These are phyloP conservation scores for Mesopsocus fuscifrons DNA, from an alignment of 2,888 invertebrate genomes.

Conservation along the genomic window DNA sequence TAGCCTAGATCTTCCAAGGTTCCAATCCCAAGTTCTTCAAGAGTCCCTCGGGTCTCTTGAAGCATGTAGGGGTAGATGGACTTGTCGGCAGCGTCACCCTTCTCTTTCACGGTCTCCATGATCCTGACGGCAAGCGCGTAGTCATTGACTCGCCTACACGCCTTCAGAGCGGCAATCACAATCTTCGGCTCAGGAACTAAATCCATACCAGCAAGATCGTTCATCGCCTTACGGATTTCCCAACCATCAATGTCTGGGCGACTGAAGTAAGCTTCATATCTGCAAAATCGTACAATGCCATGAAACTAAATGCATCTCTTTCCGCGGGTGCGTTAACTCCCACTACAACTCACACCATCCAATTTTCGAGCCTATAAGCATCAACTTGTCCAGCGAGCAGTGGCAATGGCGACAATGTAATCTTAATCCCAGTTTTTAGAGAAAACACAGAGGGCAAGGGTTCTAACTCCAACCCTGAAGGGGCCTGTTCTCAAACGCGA, in stretches of 20 bases:
- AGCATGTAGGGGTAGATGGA: slow-evolving; percentile 76
- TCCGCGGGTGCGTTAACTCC: background rate
- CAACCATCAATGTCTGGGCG: slow-evolving; percentile 79
- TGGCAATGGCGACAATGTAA: no score
- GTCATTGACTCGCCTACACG: slow-evolving; percentile 88
- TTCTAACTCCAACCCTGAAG: no score
- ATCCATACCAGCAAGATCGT: slow-evolving; percentile 63
- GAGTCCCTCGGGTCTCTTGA: slow-evolving; percentile 78
- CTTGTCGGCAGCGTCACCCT: slow-evolving; percentile 54
- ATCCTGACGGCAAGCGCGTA: slow-evolving; percentile 83
- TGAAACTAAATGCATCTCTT: slow-evolving; percentile 8
- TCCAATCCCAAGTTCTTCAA: slow-evolving; percentile 80
- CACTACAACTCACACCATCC: background rate
- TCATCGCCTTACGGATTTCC: slow-evolving; percentile 86
- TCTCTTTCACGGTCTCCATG: slow-evolving; percentile 77
- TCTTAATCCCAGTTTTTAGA: no score
- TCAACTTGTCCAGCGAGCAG: no score
- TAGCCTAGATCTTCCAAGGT: slow-evolving; percentile 93
- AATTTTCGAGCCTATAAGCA: slow-evolving; percentile 12
- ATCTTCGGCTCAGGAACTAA: slow-evolving; percentile 83
- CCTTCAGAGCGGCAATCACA: slow-evolving; percentile 66
- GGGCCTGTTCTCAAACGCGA: no score
- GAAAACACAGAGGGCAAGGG: no score
- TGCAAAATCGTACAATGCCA: slow-evolving; percentile 26
- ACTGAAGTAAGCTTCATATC: slow-evolving; percentile 65